Evolutionary conservation across 30 jellyfish, hydroid and myxozoan genomes (phyloP).

Genomic region (Aurelia aurita complex sp. Pacific): DNA sequence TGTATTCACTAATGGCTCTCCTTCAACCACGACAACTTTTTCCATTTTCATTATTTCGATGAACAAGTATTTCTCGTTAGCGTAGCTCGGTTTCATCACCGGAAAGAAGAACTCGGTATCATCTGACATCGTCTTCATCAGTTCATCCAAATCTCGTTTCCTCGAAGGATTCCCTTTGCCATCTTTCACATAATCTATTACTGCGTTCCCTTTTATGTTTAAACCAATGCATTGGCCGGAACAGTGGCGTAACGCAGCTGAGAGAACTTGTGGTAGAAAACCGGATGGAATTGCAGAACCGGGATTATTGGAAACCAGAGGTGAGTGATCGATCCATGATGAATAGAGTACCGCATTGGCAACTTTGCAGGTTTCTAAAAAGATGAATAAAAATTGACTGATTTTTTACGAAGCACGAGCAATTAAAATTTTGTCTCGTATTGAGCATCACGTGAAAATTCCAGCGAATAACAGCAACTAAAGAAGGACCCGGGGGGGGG

Average conservation of each 20-base stretch:
- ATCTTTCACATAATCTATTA: constrained; percentile 19
- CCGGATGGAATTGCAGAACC: constrained; percentile 23
- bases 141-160: constrained; percentile 17
- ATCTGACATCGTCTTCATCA: constrained; percentile 23
- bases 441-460: too few relatives aligned
- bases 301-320: constrained; percentile 27
- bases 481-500: too few relatives aligned
- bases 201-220: constrained; percentile 35
- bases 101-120: constrained; percentile 61
- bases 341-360: constrained; percentile 15
- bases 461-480: too few relatives aligned
- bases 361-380: constrained; percentile 53
- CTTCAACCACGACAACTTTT: constrained; percentile 50
- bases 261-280: constrained; percentile 25
- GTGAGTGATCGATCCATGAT: constrained; percentile 44
- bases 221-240: constrained; percentile 52
- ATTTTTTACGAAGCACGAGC: neutral
- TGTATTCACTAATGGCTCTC: constrained; percentile 29
- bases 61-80: constrained; percentile 23
- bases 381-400: neutral
- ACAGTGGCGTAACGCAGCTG: constrained; percentile 37
- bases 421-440: too few relatives aligned
- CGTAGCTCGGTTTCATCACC: constrained; percentile 41
- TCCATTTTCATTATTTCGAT: constrained; percentile 25
- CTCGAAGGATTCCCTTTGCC: constrained; percentile 45